Base-by-base conservation (phyloP, 2,797 vertebrate genomes). In the Lerista edwardsae region DNA sequence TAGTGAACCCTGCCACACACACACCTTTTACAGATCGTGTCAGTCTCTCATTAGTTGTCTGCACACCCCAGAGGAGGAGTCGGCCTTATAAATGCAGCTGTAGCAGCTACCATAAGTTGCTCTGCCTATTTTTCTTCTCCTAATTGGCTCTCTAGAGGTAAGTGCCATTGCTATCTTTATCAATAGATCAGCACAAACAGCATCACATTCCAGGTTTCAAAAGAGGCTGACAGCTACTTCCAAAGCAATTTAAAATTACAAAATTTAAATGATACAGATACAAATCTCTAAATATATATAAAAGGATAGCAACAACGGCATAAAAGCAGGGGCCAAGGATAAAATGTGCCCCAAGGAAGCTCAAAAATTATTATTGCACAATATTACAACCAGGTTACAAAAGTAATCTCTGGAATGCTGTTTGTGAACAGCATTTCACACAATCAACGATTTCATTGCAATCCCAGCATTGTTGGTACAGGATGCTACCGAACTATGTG, bases 41-140 rank as follows among this genome's bases (percentile, higher is more conserved):
- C 83, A 90, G 75, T 78, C 89, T 89, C 88, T 92, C 89, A 89
- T 91, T 90, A 91, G 87, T 93, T 91, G 88, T 93, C 91, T 84
- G 75, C 31, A 84, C 29, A 83, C 29, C 91, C 88, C 92, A 93
- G 90, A 92, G 92, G 87, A 92, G 86, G 81, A 91, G 83, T 81
- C 73, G 79, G 74, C 72, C 93, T 79, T 88, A 55, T 55, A 55
- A 55, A 55, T 55, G 90, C 91, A 93, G 92, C 76, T 76, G 59
- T 83, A 82, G 91, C 73, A 90, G 77, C 86, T 82, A 76, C 69
- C 89, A 67, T 81, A 90, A 88, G 71, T 91, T 84, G 84, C 75
- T 91, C 65, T 57, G 11, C 74, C 91, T 88, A 90, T 61, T 88
- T 91, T 93, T 88, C 82, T 85, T 77, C 84, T 88, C 51, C 81